Percentiles rank a stretch among this genome's conserved stretches.
These are phyloP conservation scores for Sebastes nivosus DNA, from an alignment of 2,797 vertebrate species.

Conservation along the genomic window DNA sequence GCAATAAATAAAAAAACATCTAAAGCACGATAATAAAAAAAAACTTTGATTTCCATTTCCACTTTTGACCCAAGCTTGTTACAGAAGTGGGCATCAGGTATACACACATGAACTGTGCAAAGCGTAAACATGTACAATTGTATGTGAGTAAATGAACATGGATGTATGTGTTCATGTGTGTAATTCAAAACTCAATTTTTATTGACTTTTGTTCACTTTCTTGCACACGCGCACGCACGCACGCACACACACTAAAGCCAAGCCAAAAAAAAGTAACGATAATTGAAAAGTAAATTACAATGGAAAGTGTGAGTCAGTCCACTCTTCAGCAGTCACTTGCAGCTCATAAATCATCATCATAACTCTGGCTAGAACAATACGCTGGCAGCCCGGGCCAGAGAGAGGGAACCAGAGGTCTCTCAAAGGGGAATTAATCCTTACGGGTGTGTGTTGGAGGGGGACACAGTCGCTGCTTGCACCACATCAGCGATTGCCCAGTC, in stretches of 20 bases:
- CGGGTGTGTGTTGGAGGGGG: constrained; percentile 4
- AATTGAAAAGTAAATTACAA: constrained; percentile 58
- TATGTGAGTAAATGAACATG: background rate
- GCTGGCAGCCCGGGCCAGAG: constrained; percentile 40
- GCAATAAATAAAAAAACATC: background rate
- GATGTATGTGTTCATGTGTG: background rate
- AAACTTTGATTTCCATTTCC: background rate
- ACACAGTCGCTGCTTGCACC: constrained; percentile 28
- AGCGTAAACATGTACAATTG: background rate
- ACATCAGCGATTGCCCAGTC: constrained; percentile 36
- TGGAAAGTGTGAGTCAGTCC: constrained; percentile 61
- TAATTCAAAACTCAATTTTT: background rate
- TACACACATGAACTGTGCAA: background rate
- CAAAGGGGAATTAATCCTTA: constrained; percentile 54
- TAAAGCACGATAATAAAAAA: background rate
- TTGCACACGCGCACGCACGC: background rate
- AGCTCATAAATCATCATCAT: constrained; percentile 71
- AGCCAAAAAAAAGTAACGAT: constrained; percentile 13
- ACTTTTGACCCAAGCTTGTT: background rate
- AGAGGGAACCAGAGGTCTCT: constrained; percentile 40
- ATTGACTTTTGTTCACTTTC: background rate
- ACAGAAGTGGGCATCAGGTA: background rate
- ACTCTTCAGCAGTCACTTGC: constrained; percentile 43
- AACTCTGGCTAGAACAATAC: constrained; percentile 50
- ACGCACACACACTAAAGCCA: background rate